Percentiles rank a stretch among this genome's conserved stretches.
These are phyloP conservation scores for Halisarca cf. caerulea DNA, from an alignment of 37 sponge, comb jelly and placozoan species.

Conservation along the genomic window DNA sequence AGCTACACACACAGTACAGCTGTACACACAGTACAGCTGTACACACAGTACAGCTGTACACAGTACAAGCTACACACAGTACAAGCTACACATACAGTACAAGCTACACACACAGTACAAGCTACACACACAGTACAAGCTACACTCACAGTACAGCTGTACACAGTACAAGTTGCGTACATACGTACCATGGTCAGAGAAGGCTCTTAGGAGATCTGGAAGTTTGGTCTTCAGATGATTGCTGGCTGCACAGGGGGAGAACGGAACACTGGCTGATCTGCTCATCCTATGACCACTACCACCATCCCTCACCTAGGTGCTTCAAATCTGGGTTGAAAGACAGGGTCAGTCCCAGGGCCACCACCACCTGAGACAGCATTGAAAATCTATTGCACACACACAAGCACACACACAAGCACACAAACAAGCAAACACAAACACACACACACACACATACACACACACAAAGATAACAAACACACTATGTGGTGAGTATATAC, in stretches of 20 bases:
- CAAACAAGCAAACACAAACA: too few relatives aligned
- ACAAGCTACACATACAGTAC: neutral
- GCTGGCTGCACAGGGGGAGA: constrained; percentile 36
- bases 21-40: too few relatives aligned
- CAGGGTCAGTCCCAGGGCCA: constrained; percentile 83
- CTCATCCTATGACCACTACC: too few relatives aligned
- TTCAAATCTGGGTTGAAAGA: constrained; percentile 75
- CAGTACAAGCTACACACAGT: too few relatives aligned
- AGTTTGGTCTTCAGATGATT: constrained; percentile 67
- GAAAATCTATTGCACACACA: neutral
- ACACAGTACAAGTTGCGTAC: neutral
- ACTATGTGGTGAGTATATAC: too few relatives aligned
- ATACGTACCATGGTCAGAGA: constrained; percentile 36
- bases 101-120: neutral
- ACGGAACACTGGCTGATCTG: neutral
- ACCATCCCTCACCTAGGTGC: neutral
- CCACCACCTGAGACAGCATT: constrained; percentile 71
- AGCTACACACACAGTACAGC: neutral
- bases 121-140: neutral
- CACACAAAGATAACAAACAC: too few relatives aligned
- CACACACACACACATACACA: too few relatives aligned
- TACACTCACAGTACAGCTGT: too few relatives aligned
- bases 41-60: too few relatives aligned
- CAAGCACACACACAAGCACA: neutral
- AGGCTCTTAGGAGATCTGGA: constrained; percentile 76